Evolutionary conservation across 2,888 invertebrate genomes (phyloP).

Genomic region (Oegoconia quadripuncta): DNA sequence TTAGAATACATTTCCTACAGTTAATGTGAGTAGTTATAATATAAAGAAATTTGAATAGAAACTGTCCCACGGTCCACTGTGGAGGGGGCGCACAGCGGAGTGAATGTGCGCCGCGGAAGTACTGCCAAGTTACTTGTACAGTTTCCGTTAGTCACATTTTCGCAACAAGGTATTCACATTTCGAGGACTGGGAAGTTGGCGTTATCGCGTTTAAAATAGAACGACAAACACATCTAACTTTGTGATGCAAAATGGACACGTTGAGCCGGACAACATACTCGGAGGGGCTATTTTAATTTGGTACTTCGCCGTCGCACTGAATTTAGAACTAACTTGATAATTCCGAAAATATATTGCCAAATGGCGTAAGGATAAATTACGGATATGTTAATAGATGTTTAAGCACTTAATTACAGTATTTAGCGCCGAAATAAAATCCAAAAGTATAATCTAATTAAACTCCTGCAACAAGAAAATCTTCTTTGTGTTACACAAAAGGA

Average conservation of each 20-base stretch:
- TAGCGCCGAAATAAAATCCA: too few relatives aligned
- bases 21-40: slow-evolving; percentile 30
- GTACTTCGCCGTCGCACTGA: slow-evolving; percentile 20
- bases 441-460: background rate
- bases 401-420: too few relatives aligned
- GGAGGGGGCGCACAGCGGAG: slow-evolving; percentile 16
- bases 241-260: slow-evolving; percentile 74
- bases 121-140: slow-evolving; percentile 71
- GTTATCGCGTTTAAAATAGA: slow-evolving; percentile 78
- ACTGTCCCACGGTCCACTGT: slow-evolving; percentile 27
- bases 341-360: too few relatives aligned
- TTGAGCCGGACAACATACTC: slow-evolving; percentile 41
- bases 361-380: too few relatives aligned
- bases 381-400: too few relatives aligned
- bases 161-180: slow-evolving; percentile 79
- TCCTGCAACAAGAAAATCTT: slow-evolving; percentile 10
- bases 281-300: slow-evolving; percentile 36
- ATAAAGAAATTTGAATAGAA: slow-evolving; percentile 51
- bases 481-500: slow-evolving; percentile 14
- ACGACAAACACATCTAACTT: slow-evolving; percentile 76
- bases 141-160: slow-evolving; percentile 79
- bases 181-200: slow-evolving; percentile 76
- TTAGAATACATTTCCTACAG: slow-evolving; percentile 13
- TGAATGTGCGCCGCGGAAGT: slow-evolving; percentile 53
- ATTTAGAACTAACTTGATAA: background rate